These are phyloP conservation scores for Pseudobourletiella spinata DNA, from an alignment of 1,140 invertebrate genomes.

Conservation along the genomic window DNA sequence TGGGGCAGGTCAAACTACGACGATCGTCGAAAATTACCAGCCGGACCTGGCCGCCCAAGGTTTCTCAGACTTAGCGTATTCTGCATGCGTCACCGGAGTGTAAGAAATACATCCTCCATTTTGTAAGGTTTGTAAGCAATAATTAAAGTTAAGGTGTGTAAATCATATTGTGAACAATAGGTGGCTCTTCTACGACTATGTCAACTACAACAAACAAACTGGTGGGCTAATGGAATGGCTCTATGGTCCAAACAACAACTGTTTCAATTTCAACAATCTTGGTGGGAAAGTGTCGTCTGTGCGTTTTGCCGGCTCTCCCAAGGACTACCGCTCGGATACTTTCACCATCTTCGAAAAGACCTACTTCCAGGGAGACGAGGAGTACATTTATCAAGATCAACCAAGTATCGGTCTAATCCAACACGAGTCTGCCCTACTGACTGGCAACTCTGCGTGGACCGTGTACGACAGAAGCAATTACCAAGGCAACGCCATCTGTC, in stretches of 20 bases:
- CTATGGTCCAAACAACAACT: constrained; percentile 22
- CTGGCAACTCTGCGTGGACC: constrained; percentile 23
- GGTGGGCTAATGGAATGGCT: constrained; percentile 26
- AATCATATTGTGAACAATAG: constrained; percentile 20
- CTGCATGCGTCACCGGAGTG: constrained; percentile 32
- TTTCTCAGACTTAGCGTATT: constrained; percentile 27
- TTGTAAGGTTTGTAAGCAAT: neutral
- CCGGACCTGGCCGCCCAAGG: constrained; percentile 7
- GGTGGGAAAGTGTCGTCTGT: constrained; percentile 20
- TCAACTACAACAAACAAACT: constrained; percentile 20
- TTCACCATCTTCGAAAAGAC: constrained; percentile 32
- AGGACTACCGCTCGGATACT: constrained; percentile 28
- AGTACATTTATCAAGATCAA: constrained; percentile 8
- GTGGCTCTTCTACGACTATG: constrained; percentile 35
- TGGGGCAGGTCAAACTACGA: neutral
- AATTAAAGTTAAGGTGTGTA: constrained; percentile 1
- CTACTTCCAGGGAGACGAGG: constrained; percentile 32
- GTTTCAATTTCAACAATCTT: constrained; percentile 18
- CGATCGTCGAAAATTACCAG: constrained; percentile 2
- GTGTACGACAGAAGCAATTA: constrained; percentile 27
- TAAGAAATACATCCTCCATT: constrained; percentile 20
- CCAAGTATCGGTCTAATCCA: constrained; percentile 11
- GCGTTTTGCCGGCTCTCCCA: constrained; percentile 30
- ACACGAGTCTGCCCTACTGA: constrained; percentile 16
- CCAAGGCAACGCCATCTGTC: constrained; percentile 22